Conservation (phyloP, 2,797 vertebrate species). For the Australoheros facetus region DNA sequence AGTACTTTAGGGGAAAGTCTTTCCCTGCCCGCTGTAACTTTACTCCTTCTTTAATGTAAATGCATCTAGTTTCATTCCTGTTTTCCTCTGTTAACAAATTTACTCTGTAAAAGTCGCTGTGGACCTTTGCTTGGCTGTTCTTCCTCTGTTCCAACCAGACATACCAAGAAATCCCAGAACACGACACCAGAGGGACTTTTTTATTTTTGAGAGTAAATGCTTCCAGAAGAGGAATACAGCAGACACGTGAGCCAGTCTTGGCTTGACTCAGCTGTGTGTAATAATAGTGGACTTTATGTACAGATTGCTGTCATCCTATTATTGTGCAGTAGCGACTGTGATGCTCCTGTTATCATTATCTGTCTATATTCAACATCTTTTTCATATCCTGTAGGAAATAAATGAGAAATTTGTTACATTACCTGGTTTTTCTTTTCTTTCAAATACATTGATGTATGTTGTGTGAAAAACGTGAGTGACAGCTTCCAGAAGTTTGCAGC, state of each 20-base stretch:
- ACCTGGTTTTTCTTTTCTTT: not conserved
- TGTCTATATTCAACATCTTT: slow-evolving; percentile 55
- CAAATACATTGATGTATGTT: not conserved
- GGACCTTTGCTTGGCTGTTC: slow-evolving; percentile 31
- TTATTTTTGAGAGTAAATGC: slow-evolving; percentile 54
- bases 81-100: slow-evolving; percentile 37
- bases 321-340: slow-evolving; percentile 70
- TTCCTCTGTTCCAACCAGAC: slow-evolving; percentile 43
- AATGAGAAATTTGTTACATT: slow-evolving; percentile 68
- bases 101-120: slow-evolving; percentile 30
- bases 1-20: slow-evolving; percentile 27
- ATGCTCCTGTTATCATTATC: slow-evolving; percentile 46
- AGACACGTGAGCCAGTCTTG: slow-evolving; percentile 28
- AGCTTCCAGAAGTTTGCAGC: not conserved
- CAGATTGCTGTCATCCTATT: slow-evolving; percentile 58
- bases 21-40: slow-evolving; percentile 43
- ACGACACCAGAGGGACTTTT: slow-evolving; percentile 53
- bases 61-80: slow-evolving; percentile 57
- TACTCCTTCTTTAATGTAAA: slow-evolving; percentile 55
- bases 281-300: slow-evolving; percentile 56
- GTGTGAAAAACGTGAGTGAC: not conserved
- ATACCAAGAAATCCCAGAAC: slow-evolving; percentile 56
- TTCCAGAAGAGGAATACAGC: slow-evolving; percentile 63
- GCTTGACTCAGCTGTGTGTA: slow-evolving; percentile 38
- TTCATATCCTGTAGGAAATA: slow-evolving; percentile 79